These are phyloP conservation scores for Ligdia adustata DNA, from an alignment of 2,888 invertebrate species.

Conservation along the genomic window DNA sequence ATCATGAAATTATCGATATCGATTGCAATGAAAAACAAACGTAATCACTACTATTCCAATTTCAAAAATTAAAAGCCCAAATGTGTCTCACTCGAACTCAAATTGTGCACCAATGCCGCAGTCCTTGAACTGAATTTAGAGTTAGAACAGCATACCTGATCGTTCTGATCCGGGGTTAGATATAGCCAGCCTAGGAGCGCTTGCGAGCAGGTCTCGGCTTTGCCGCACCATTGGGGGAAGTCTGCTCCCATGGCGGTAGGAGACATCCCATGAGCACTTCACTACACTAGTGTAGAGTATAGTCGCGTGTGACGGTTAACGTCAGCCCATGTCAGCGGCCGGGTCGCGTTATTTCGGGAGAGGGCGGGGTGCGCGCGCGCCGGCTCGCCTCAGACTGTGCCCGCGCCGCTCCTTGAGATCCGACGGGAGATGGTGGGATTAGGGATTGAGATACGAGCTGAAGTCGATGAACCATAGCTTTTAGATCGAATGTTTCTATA, in stretches of 20 bases:
- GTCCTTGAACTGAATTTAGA: constrained; percentile 37
- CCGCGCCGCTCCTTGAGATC: constrained; percentile 72
- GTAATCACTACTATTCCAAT: constrained; percentile 3
- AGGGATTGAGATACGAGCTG: constrained; percentile 45
- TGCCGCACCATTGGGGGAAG: constrained; percentile 75
- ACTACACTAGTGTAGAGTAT: background rate
- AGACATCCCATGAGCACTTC: constrained; percentile 57
- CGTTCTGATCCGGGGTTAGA: constrained; percentile 72
- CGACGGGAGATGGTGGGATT: constrained; percentile 63
- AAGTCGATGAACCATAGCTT: constrained; percentile 32
- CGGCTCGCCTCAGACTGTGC: constrained; percentile 67
- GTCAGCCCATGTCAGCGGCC: constrained; percentile 63
- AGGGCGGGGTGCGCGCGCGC: constrained; percentile 75
- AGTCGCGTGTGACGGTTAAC: constrained; percentile 1
- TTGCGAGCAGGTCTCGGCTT: constrained; percentile 66
- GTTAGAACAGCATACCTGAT: constrained; percentile 58
- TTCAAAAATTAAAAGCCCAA: background rate
- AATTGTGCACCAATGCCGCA: constrained; percentile 12
- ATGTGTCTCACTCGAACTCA: background rate
- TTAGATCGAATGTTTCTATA: background rate
- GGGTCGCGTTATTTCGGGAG: constrained; percentile 66
- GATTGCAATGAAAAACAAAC: background rate
- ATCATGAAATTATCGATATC: constrained; percentile 4
- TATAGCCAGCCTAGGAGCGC: constrained; percentile 76
- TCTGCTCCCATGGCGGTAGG: constrained; percentile 74